Conservation (phyloP, 2,113 vertebrate species). For the Ginglymostoma cirratum region DNA sequence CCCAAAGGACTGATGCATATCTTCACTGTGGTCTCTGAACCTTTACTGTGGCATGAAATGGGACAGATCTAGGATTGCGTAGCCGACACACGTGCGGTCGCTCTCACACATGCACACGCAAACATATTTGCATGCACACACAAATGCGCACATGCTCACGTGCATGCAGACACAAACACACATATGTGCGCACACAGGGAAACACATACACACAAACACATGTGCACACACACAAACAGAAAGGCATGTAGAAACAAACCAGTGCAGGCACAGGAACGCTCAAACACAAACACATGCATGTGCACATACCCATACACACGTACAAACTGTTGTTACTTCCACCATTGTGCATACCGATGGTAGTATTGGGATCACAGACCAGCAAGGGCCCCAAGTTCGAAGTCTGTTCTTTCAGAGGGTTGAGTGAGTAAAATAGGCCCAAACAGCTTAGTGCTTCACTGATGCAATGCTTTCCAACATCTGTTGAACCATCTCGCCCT, state of each 20-base stretch:
- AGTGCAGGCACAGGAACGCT: too few species aligned
- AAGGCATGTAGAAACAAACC: too few species aligned
- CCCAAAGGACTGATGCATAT: background rate
- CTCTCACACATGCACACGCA: too few species aligned
- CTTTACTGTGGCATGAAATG: background rate
- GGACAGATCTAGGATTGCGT: background rate
- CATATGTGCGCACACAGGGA: too few species aligned
- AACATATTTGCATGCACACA: too few species aligned
- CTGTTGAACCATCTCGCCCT: background rate
- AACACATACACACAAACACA: too few species aligned
- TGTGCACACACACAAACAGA: too few species aligned
- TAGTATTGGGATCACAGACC: background rate
- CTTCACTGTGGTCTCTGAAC: background rate
- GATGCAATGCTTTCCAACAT: background rate
- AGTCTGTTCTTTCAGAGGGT: background rate
- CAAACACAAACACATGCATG: too few species aligned
- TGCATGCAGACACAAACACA: too few species aligned
- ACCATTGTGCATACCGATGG: background rate
- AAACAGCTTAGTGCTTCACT: background rate
- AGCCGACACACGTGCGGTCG: too few species aligned
- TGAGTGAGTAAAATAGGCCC: background rate
- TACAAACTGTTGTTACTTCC: too few species aligned
- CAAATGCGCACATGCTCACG: too few species aligned
- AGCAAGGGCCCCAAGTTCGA: background rate
- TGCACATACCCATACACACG: background rate